These are phyloP conservation scores for Pemphredon lugubris DNA, from an alignment of 2,888 invertebrate genomes.

Conservation along the genomic window DNA sequence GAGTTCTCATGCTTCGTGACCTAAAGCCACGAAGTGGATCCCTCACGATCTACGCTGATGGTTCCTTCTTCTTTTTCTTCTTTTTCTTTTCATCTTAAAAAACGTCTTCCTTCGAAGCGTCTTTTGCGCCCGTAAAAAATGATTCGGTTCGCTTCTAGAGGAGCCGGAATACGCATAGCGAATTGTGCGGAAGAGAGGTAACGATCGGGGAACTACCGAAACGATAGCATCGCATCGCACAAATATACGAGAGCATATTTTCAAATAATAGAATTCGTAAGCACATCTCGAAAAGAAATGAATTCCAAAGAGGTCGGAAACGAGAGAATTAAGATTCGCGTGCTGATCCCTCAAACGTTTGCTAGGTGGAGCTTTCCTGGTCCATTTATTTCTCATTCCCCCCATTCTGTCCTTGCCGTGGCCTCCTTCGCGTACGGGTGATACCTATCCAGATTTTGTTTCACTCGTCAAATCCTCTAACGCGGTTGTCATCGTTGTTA, in stretches of 20 bases:
- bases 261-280: too few species aligned
- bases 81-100: background rate
- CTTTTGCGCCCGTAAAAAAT: too few species aligned
- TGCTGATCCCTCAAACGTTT: background rate
- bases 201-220: too few species aligned
- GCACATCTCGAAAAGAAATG: too few species aligned
- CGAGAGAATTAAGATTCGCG: constrained; percentile 19
- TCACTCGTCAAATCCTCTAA: constrained; percentile 8
- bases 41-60: constrained; percentile 11
- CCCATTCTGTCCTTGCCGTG: constrained; percentile 5
- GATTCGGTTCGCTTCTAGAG: too few species aligned
- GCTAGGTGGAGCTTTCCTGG: constrained; percentile 32
- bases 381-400: constrained; percentile 60
- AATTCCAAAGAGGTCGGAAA: background rate
- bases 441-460: constrained; percentile 30
- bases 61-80: background rate
- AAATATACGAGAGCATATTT: too few species aligned
- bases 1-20: constrained; percentile 41
- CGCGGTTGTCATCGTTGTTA: too few species aligned
- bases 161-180: too few species aligned
- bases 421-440: constrained; percentile 18
- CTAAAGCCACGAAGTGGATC: constrained; percentile 55
- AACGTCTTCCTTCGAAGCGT: too few species aligned
- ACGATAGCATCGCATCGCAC: too few species aligned
- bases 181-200: too few species aligned